These are phyloP conservation scores for Campylomormyrus tamandua DNA, from an alignment of 2,113 vertebrate species.

Conservation along the genomic window DNA sequence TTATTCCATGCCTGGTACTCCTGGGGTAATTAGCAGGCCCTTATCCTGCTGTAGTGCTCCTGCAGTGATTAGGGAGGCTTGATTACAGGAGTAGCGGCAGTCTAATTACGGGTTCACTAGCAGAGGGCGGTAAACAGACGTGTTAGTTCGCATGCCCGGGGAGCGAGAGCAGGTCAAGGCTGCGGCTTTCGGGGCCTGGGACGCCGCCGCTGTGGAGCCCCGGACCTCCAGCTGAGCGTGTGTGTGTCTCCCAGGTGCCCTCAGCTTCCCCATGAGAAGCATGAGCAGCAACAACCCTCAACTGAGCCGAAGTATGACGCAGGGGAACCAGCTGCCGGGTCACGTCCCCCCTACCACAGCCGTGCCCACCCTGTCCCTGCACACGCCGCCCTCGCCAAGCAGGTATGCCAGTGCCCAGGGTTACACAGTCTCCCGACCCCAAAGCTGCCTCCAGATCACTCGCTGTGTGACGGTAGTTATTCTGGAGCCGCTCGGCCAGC, in stretches of 20 bases:
- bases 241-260: slow-evolving; percentile 70
- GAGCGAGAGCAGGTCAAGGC: not conserved
- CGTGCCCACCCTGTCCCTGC: slow-evolving; percentile 98
- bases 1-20: no score
- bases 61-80: not conserved
- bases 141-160: not conserved
- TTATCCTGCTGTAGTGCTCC: not conserved
- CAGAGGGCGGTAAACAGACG: no score
- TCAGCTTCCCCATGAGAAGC: slow-evolving; percentile 94
- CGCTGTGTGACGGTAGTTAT: not conserved
- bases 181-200: not conserved
- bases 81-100: not conserved
- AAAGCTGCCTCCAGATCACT: not conserved
- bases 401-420: slow-evolving; percentile 60
- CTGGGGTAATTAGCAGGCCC: not conserved
- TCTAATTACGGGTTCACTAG: not conserved
- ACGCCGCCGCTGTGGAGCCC: not conserved
- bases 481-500: not conserved
- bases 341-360: slow-evolving; percentile 98
- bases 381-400: slow-evolving; percentile 98
- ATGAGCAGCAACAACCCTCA: slow-evolving; percentile 98
- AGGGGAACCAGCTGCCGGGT: slow-evolving; percentile 96
- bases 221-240: not conserved
- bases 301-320: slow-evolving; percentile 97
- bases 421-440: no score